phyloP scores from a whole-genome alignment of 1,140 invertebrate genomes.

The Bemisia tabaci region DNA sequence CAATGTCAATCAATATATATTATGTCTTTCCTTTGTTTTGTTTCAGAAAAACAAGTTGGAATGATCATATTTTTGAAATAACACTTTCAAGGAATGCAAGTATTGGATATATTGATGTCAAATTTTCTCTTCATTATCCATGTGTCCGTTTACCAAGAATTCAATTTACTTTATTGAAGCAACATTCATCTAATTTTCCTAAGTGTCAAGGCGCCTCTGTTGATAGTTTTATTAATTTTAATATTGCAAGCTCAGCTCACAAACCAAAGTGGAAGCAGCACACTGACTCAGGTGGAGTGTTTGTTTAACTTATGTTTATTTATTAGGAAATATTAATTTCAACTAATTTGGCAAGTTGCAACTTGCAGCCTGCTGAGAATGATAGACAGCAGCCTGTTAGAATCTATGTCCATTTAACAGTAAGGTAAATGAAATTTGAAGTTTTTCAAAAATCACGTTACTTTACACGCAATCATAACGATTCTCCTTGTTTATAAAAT shows the following conservation, averaged over 20 bases:
- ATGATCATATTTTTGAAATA: slow-evolving; percentile 81
- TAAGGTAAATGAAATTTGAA: no score
- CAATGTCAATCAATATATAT: no score
- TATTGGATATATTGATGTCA: slow-evolving; percentile 74
- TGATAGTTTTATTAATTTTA: not conserved
- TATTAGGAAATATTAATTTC: no score
- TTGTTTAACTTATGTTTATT: no score
- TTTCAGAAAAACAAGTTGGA: slow-evolving; percentile 55
- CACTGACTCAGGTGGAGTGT: not conserved
- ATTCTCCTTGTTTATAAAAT: no score
- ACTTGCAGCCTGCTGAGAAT: no score
- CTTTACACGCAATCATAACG: no score
- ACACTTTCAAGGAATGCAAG: slow-evolving; percentile 54
- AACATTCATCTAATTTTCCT: slow-evolving; percentile 25
- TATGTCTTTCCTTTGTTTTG: slow-evolving; percentile 14
- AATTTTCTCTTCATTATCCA: slow-evolving; percentile 63
- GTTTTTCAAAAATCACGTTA: no score
- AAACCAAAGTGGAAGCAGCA: not conserved
- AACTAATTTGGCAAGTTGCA: no score
- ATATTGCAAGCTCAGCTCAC: not conserved
- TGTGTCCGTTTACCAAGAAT: slow-evolving; percentile 42
- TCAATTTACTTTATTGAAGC: slow-evolving; percentile 71
- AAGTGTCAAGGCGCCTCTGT: not conserved
- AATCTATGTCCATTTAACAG: no score
- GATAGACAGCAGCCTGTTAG: no score